A percentile compares a stretch with the other conserved stretches of the same genome.
phyloP scores from a whole-genome alignment of 2,888 invertebrate species.

The Ypsolopha scabrella region DNA sequence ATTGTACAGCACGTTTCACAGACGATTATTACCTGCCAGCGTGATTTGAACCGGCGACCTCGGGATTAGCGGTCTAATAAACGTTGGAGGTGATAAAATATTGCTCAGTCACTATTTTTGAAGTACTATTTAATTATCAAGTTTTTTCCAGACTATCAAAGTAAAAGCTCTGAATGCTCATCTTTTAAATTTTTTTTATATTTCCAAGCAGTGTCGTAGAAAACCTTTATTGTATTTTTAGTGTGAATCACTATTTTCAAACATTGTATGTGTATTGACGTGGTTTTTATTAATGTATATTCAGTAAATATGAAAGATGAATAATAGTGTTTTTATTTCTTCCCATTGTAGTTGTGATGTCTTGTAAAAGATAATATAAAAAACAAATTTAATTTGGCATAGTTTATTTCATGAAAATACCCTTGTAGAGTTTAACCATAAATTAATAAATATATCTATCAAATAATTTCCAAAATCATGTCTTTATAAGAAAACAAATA shows the following conservation, averaged over 20 bases:
- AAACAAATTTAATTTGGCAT: not conserved
- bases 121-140: no score
- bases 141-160: no score
- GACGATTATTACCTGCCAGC: no score
- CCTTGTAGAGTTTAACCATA: not conserved
- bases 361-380: not conserved
- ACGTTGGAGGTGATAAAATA: no score
- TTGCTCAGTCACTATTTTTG: no score
- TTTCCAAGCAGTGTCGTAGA: no score
- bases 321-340: slow-evolving; percentile 21
- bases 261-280: slow-evolving; percentile 53
- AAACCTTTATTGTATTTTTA: slow-evolving; percentile 8
- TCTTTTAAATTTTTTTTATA: no score
- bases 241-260: slow-evolving; percentile 44
- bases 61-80: no score
- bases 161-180: no score
- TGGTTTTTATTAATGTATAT: slow-evolving; percentile 60
- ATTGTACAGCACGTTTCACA: no score
- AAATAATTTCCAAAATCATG: not conserved
- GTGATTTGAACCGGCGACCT: no score
- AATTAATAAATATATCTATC: not conserved
- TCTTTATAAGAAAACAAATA: not conserved
- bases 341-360: not conserved
- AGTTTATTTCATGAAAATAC: not conserved
- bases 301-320: slow-evolving; percentile 38